Percentiles rank a stretch among this genome's conserved stretches.
These are phyloP conservation scores for Dascillus cervinus DNA, from an alignment of 2,888 invertebrate species.

Conservation along the genomic window DNA sequence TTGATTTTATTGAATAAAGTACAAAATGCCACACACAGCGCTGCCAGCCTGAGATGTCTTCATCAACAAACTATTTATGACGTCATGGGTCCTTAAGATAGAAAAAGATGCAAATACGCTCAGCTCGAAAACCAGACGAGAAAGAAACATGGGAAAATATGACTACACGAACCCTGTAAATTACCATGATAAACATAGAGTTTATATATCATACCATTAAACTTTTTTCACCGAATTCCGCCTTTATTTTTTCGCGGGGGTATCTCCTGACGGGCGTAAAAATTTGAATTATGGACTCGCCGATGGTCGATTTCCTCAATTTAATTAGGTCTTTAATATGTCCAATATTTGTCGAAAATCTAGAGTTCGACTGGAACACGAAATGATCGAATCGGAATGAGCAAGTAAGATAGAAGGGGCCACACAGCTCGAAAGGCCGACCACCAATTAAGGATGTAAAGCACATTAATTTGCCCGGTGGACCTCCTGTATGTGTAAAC, in stretches of 20 bases:
- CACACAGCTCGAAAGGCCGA: constrained; percentile 40
- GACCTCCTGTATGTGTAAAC: constrained; percentile 39
- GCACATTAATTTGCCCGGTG: constrained; percentile 44
- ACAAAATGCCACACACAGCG: constrained; percentile 42
- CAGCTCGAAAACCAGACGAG: constrained; percentile 7
- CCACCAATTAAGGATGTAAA: constrained; percentile 43
- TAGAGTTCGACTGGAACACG: no score
- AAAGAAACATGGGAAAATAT: constrained; percentile 17
- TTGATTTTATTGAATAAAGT: constrained; percentile 31
- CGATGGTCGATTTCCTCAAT: no score
- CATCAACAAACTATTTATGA: constrained; percentile 43
- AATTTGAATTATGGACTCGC: no score
- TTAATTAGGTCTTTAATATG: no score
- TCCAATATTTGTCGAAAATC: no score
- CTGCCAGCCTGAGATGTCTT: constrained; percentile 42
- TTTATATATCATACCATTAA: constrained; percentile 20
- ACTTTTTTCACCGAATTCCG: constrained; percentile 8
- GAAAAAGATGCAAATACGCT: constrained; percentile 11
- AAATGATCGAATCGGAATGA: no score
- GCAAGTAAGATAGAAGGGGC: constrained; percentile 24
- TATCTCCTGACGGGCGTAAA: no score
- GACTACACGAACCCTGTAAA: constrained; percentile 18
- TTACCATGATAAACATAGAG: constrained; percentile 23
- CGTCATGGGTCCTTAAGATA: constrained; percentile 30
- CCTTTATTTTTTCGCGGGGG: no score